Evolutionary conservation across 2,113 vertebrate species (phyloP), one percentile per base, ranked within the genome.

Genomic region (Archocentrus centrarchus): DNA sequence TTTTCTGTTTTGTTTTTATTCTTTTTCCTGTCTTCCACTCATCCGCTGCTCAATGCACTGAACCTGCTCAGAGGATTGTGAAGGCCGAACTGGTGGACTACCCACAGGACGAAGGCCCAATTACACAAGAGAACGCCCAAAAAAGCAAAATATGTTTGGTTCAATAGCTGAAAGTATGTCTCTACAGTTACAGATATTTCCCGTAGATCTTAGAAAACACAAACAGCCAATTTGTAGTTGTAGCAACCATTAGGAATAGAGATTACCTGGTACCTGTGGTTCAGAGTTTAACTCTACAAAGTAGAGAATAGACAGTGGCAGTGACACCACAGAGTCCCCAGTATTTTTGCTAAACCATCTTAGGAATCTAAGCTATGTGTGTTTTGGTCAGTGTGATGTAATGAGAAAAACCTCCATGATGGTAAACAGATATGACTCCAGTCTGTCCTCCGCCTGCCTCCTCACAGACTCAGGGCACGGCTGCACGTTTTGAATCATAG

Each of bases 51-150:
- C 41, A 63, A 77, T 58, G 22, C 77, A 61, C 79, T 78, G 82
- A 66, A 86, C 79, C 83, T 91, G 94, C 93, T 94, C 96, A 99
- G 98, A 96, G 84, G 95, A 96, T 99, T 93, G 96, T 99, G 94
- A 98, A 97, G 96, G 97, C 98, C 92, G 97, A 97, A 95, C 95
- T 99, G 97, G 97, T 99, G 96, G 95, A 97, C 93, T 98, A 98
- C 91, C 96, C 95, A 22, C 97, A 99, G 95, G 97, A 98, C 90
- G 97, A 95, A 96, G 95, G 95, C 90, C 93, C 95, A 91, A 62
- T 86, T 88, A 91, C 82, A 88, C 94, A 94, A 88, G 95, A 97
- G 77, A 95, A 84, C 93, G 87, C 50, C 90, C 96, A 95, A 94
- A 96, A 97, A 94, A 99, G 98, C 96, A 98, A 97, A 97, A 91